phyloP scores from a whole-genome alignment of 2,888 invertebrate genomes.

The Atrina japonica region DNA sequence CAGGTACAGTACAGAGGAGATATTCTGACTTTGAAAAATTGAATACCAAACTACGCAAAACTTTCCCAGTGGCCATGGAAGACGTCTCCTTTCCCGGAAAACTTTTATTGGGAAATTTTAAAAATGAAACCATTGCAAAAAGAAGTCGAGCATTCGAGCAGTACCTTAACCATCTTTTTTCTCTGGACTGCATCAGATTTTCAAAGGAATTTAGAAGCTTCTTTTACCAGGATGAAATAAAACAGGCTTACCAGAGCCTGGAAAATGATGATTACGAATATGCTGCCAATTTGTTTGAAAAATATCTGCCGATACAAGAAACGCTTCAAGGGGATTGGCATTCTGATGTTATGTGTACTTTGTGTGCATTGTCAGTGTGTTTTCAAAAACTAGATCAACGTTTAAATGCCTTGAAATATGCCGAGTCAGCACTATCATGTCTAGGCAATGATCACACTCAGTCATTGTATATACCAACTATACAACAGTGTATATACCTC shows the following conservation, averaged over 20 bases:
- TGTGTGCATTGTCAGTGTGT: constrained; percentile 76
- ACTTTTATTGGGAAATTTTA: constrained; percentile 79
- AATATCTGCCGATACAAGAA: constrained; percentile 75
- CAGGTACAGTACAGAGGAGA: constrained; percentile 76
- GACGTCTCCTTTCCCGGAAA: constrained; percentile 80
- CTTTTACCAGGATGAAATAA: constrained; percentile 74
- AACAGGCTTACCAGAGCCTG: constrained; percentile 70
- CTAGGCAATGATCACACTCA: constrained; percentile 62
- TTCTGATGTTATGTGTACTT: constrained; percentile 67
- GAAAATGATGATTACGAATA: constrained; percentile 71
- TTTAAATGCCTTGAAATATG: constrained; percentile 73
- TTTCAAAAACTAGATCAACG: constrained; percentile 71
- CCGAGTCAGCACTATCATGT: constrained; percentile 73
- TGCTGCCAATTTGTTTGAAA: constrained; percentile 73
- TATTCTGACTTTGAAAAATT: constrained; percentile 80
- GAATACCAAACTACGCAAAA: constrained; percentile 71
- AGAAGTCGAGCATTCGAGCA: constrained; percentile 80
- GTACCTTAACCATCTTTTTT: constrained; percentile 77
- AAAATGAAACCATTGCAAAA: constrained; percentile 78
- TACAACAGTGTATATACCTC: constrained; percentile 74
- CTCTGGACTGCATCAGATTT: constrained; percentile 73
- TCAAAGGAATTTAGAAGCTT: constrained; percentile 77
- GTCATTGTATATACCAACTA: constrained; percentile 71
- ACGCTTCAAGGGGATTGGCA: constrained; percentile 75
- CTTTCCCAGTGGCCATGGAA: constrained; percentile 71